phyloP scores from a whole-genome alignment of 2,888 invertebrate species.

The Eilema sororculum region DNA sequence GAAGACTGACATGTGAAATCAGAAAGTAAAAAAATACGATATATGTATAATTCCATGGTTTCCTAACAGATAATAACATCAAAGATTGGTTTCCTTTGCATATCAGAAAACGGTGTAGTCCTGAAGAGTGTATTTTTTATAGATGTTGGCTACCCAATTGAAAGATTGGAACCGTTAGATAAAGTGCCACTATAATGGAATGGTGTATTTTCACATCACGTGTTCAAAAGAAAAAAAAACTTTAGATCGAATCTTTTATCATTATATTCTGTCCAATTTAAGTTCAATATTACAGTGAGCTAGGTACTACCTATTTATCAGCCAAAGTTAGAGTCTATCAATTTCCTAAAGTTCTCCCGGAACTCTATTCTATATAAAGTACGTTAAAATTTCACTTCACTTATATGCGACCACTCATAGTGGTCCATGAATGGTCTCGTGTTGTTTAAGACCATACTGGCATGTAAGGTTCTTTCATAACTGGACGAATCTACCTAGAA shows the following conservation, averaged over 20 bases:
- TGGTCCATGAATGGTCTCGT: slow-evolving; percentile 16
- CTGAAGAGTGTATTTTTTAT: background rate
- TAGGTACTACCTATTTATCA: too few relatives aligned
- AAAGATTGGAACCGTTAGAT: slow-evolving; percentile 32
- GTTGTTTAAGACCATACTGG: slow-evolving; percentile 19
- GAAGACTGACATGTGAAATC: background rate
- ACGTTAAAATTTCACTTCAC: slow-evolving; percentile 41
- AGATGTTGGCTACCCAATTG: slow-evolving; percentile 28
- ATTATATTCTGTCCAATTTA: too few relatives aligned
- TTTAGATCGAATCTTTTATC: too few relatives aligned
- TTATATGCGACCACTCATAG: slow-evolving; percentile 26
- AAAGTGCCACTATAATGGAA: too few relatives aligned
- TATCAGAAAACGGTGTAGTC: background rate
- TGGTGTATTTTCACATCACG: too few relatives aligned
- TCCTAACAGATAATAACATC: background rate
- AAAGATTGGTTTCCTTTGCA: background rate
- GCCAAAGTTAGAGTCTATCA: slow-evolving; percentile 56
- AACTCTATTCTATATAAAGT: slow-evolving; percentile 33
- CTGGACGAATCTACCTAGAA: slow-evolving; percentile 40
- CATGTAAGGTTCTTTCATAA: slow-evolving; percentile 43
- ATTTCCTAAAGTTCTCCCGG: slow-evolving; percentile 56
- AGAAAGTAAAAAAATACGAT: background rate
- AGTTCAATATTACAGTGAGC: too few relatives aligned
- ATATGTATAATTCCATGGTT: background rate
- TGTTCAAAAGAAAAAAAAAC: too few relatives aligned